These are phyloP conservation scores for Symphodus melops DNA, from an alignment of 2,113 vertebrate species.

Conservation along the genomic window DNA sequence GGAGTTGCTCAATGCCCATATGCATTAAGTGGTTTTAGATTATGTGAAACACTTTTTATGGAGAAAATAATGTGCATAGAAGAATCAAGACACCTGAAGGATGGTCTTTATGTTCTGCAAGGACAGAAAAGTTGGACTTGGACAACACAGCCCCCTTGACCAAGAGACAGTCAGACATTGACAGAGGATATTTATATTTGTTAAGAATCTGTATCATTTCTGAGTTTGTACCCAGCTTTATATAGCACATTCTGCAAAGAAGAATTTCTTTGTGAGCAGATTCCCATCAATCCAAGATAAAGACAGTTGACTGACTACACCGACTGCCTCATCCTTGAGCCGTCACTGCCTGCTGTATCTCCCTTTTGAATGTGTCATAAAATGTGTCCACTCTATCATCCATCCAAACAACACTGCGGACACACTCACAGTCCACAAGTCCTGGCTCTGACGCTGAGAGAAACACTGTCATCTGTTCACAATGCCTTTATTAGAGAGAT, in stretches of 20 bases:
- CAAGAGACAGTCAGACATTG: too few relatives aligned
- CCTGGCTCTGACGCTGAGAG: slow-evolving; percentile 50
- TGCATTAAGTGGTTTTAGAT: too few relatives aligned
- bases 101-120: too few relatives aligned
- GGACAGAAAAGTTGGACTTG: too few relatives aligned
- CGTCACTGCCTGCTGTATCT: slow-evolving; percentile 53
- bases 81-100: too few relatives aligned
- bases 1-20: too few relatives aligned
- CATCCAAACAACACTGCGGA: slow-evolving; percentile 55
- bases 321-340: slow-evolving; percentile 53
- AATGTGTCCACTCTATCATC: slow-evolving; percentile 66
- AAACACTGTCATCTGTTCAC: slow-evolving; percentile 52
- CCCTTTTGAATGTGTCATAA: slow-evolving; percentile 68
- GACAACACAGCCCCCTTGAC: too few relatives aligned
- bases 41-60: too few relatives aligned
- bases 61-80: too few relatives aligned
- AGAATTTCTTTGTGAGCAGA: not conserved
- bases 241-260: not conserved
- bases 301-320: slow-evolving; percentile 49
- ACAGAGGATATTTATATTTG: too few relatives aligned
- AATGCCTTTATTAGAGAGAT: slow-evolving; percentile 32
- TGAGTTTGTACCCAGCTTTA: not conserved
- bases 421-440: slow-evolving; percentile 29
- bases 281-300: slow-evolving; percentile 37
- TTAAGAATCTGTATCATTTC: too few relatives aligned